Evolutionary conservation across 2,797 vertebrate species (phyloP).

Genomic region (Paramormyrops hopkinsi): DNA sequence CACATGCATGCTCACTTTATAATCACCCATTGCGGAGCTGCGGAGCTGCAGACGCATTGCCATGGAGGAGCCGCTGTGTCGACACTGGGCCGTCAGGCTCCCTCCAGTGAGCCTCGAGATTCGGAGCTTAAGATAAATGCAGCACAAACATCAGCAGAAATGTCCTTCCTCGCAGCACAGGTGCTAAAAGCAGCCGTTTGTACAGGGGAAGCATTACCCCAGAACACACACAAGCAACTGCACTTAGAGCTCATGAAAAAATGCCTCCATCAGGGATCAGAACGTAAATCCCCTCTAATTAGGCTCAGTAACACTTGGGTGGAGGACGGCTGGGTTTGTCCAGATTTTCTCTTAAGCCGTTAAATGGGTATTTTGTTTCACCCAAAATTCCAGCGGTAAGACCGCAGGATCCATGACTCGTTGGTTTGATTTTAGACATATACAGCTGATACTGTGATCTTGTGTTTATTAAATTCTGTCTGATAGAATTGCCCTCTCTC

Average conservation of each 20-base stretch:
- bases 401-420: neutral
- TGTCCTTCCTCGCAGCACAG: neutral
- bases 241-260: neutral
- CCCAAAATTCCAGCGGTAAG: neutral
- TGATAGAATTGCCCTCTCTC: neutral
- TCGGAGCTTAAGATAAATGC: neutral
- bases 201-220: neutral
- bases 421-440: neutral
- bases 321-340: neutral
- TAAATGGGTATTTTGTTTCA: conserved; percentile 18
- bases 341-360: conserved; percentile 19
- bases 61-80: neutral
- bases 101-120: neutral
- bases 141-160: conserved; percentile 11
- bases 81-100: neutral
- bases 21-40: neutral
- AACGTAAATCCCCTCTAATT: conserved; percentile 9
- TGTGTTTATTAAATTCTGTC: neutral
- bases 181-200: neutral
- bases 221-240: neutral
- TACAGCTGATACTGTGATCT: neutral
- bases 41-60: neutral
- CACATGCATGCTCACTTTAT: neutral
- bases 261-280: neutral
- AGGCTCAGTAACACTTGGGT: conserved; percentile 16